These are phyloP conservation scores for Axea sp. DNA, from an alignment of 2,888 invertebrate genomes.

Conservation along the genomic window DNA sequence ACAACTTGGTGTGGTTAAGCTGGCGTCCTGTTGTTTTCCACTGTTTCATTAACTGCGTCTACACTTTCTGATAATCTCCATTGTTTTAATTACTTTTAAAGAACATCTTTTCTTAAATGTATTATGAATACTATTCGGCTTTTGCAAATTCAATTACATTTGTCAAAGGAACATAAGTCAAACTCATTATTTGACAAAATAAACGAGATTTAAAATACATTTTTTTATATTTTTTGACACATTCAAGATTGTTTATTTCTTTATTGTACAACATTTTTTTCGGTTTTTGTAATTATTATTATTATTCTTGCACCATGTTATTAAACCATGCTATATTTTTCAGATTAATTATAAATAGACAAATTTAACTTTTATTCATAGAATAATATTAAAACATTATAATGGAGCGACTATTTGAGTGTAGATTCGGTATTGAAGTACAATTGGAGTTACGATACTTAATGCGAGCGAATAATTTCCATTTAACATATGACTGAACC, in stretches of 20 bases:
- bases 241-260: neutral
- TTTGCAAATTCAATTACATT: neutral
- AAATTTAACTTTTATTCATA: constrained; percentile 1
- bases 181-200: too few relatives aligned
- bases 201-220: constrained; percentile 1
- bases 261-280: neutral
- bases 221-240: neutral
- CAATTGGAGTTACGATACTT: constrained; percentile 65
- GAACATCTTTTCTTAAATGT: too few relatives aligned
- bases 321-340: constrained; percentile 6
- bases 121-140: too few relatives aligned
- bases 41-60: constrained; percentile 39
- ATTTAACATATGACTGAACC: constrained; percentile 75
- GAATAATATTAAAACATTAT: constrained; percentile 24
- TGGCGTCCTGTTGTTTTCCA: constrained; percentile 75
- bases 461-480: constrained; percentile 66
- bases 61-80: constrained; percentile 49
- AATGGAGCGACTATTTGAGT: constrained; percentile 37
- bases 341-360: neutral
- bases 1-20: constrained; percentile 76
- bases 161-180: neutral
- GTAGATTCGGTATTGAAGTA: constrained; percentile 44
- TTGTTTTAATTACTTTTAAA: constrained; percentile 19
- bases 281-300: neutral
- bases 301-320: constrained; percentile 15